Conservation (phyloP, 2,797 vertebrate species). For the Sebastes diaconus region DNA sequence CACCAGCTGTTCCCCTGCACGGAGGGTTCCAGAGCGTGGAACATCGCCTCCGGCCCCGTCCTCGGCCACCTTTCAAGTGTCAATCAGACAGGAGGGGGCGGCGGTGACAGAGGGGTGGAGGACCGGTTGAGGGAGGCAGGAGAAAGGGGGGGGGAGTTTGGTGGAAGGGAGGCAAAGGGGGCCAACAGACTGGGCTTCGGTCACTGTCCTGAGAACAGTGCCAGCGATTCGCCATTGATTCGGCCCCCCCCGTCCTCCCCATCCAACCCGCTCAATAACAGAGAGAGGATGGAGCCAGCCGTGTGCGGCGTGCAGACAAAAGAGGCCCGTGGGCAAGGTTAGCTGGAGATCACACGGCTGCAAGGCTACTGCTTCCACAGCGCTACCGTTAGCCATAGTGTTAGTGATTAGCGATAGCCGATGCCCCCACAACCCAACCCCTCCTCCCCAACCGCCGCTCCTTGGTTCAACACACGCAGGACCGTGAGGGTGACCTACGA, state of each 20-base stretch:
- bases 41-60: constrained; percentile 98
- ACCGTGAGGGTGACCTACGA: constrained; percentile 81
- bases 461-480: constrained; percentile 69
- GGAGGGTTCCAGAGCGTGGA: constrained; percentile 95
- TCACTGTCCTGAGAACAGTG: constrained; percentile 99
- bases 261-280: constrained; percentile 77
- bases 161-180: constrained; percentile 62
- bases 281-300: constrained; percentile 92
- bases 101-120: constrained; percentile 57
- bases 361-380: constrained; percentile 72
- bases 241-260: constrained; percentile 76
- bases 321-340: constrained; percentile 99
- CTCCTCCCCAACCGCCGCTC: constrained; percentile 41
- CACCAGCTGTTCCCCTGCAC: constrained; percentile 99
- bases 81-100: constrained; percentile 92
- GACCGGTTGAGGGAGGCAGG: constrained; percentile 75
- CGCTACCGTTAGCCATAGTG: constrained; percentile 63
- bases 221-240: constrained; percentile 99
- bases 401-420: constrained; percentile 74
- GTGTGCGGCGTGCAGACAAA: constrained; percentile 89
- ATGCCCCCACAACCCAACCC: constrained; percentile 43
- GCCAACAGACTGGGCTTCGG: constrained; percentile 88
- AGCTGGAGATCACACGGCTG: constrained; percentile 89
- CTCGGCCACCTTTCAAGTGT: constrained; percentile 99
- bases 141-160: constrained; percentile 74